phyloP scores from a whole-genome alignment of 1,140 invertebrate species.

The Ruditapes philippinarum region DNA sequence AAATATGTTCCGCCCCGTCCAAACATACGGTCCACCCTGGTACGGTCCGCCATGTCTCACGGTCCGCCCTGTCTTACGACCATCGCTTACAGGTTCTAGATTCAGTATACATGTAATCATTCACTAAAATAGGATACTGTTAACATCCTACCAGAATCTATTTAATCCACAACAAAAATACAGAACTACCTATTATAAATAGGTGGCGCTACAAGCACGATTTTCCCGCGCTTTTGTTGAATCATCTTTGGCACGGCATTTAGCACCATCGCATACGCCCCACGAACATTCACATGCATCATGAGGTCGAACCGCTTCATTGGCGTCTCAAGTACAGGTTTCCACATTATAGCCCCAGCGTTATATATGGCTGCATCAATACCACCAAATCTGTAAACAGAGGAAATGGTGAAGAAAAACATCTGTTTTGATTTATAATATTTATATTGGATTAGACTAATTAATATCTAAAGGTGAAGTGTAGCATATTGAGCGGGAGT shows the following conservation, averaged over 20 bases:
- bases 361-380: slow-evolving; percentile 80
- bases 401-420: background rate
- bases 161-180: too few species aligned
- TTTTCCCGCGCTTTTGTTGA: slow-evolving; percentile 71
- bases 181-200: slow-evolving; percentile 82
- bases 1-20: too few species aligned
- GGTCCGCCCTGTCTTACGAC: too few species aligned
- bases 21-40: too few species aligned
- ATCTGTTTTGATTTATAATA: too few species aligned
- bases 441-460: background rate
- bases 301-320: slow-evolving; percentile 78
- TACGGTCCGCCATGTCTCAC: too few species aligned
- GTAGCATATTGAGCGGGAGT: background rate
- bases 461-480: background rate
- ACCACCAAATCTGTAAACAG: slow-evolving; percentile 71
- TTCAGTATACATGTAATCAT: too few species aligned
- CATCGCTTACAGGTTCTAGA: too few species aligned
- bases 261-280: slow-evolving; percentile 77
- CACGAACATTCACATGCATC: slow-evolving; percentile 79
- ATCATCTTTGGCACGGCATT: slow-evolving; percentile 76
- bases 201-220: slow-evolving; percentile 80
- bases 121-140: too few species aligned
- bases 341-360: slow-evolving; percentile 80
- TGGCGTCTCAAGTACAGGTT: slow-evolving; percentile 77
- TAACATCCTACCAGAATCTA: too few species aligned